phyloP scores from a whole-genome alignment of 2,888 invertebrate species.

The Pilophorus perplexus region DNA sequence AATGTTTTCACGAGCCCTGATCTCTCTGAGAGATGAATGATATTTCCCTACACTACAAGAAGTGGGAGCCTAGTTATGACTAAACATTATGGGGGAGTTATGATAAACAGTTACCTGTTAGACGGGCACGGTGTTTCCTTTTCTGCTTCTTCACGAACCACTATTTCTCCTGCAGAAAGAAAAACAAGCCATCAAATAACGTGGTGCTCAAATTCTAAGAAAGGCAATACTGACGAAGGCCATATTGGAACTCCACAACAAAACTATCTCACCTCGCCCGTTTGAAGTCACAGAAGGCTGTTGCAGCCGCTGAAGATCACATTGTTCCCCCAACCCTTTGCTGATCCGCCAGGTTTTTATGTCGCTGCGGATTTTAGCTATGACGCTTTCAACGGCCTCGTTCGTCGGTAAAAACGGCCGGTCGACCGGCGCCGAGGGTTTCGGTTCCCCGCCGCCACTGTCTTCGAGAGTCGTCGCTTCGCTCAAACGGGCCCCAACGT shows the following conservation, averaged over 20 bases:
- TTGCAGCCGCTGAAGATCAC: neutral
- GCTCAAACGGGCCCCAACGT: neutral
- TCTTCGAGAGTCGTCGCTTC: neutral
- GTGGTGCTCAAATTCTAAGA: too few relatives aligned
- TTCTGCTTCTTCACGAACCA: conserved; percentile 32
- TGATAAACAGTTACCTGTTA: conserved; percentile 31
- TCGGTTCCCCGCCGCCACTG: neutral
- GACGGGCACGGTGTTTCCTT: conserved; percentile 24
- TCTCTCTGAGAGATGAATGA: too few relatives aligned
- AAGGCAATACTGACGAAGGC: too few relatives aligned
- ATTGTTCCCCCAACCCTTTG: conserved; percentile 5
- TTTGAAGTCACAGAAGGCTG: conserved; percentile 23
- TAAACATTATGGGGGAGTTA: too few relatives aligned
- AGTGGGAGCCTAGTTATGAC: too few relatives aligned
- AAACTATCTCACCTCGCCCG: neutral
- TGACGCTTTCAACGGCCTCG: conserved; percentile 24
- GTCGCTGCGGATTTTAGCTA: conserved; percentile 30
- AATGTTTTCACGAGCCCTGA: too few relatives aligned
- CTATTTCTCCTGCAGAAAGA: conserved; percentile 23
- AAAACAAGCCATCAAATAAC: neutral
- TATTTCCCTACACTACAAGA: too few relatives aligned
- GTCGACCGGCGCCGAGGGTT: neutral
- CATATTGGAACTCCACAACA: too few relatives aligned
- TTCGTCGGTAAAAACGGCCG: conserved; percentile 4
- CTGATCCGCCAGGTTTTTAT: conserved; percentile 23